These are phyloP conservation scores for Onychomys leucogaster DNA, from an alignment of 2,797 vertebrate genomes.

Conservation along the genomic window DNA sequence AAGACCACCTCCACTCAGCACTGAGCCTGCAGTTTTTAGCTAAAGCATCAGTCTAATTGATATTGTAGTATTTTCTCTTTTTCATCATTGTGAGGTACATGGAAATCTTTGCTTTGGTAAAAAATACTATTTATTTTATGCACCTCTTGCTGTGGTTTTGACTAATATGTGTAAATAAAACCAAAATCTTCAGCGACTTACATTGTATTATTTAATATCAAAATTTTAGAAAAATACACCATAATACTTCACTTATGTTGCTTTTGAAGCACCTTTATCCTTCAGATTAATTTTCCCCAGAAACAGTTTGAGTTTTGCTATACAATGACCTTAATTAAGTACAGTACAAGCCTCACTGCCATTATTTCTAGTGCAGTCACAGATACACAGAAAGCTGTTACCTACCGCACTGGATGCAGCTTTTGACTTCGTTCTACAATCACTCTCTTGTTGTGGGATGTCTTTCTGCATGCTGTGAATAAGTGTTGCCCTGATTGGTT, in stretches of 20 bases:
- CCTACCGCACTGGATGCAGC: fast-evolving
- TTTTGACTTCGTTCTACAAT: neutral
- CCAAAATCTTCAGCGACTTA: neutral
- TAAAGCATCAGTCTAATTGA: neutral
- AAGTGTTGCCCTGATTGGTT: too few relatives aligned
- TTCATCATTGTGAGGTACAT: neutral
- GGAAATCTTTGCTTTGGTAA: neutral
- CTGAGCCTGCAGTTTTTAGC: too few relatives aligned
- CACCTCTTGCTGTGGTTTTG: neutral
- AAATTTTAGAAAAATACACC: neutral
- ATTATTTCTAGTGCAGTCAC: neutral
- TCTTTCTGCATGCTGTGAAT: too few relatives aligned
- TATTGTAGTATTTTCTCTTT: neutral
- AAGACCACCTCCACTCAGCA: neutral
- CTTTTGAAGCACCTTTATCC: neutral
- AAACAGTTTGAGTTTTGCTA: neutral
- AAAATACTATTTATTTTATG: neutral
- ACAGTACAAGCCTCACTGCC: fast-evolving
- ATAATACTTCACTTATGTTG: neutral
- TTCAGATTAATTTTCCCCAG: neutral
- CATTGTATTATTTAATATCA: neutral
- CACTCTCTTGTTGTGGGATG: too few relatives aligned
- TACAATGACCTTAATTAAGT: neutral
- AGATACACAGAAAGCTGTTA: neutral
- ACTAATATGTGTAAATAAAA: neutral